Conservation (phyloP, 2,888 invertebrate species). For the Aradus depressus region DNA sequence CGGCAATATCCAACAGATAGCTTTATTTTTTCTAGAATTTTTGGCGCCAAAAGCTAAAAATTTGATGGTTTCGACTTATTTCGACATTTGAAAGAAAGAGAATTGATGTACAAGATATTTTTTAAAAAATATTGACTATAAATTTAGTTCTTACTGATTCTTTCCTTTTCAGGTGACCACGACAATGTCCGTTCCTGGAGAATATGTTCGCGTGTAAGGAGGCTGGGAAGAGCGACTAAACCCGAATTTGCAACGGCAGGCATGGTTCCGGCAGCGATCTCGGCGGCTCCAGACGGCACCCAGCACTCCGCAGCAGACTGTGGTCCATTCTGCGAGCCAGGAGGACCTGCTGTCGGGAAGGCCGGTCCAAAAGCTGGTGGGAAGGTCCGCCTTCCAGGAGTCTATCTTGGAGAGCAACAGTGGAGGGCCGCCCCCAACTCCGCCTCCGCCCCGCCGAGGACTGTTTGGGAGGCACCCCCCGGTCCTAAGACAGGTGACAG, state of each 20-base stretch:
- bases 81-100: too few species aligned
- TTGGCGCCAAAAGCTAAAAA: too few species aligned
- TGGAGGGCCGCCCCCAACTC: constrained; percentile 27
- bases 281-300: constrained; percentile 29
- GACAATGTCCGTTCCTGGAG: constrained; percentile 40
- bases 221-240: constrained; percentile 48
- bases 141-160: too few species aligned
- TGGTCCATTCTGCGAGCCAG: constrained; percentile 22
- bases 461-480: constrained; percentile 29
- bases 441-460: constrained; percentile 30
- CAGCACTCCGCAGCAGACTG: background rate
- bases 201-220: constrained; percentile 51
- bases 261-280: constrained; percentile 41
- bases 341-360: constrained; percentile 30
- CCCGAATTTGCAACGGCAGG: constrained; percentile 41
- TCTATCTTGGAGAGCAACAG: constrained; percentile 35
- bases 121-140: too few species aligned
- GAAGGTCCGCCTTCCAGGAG: constrained; percentile 39
- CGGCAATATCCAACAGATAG: too few species aligned
- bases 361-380: constrained; percentile 25
- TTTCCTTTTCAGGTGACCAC: constrained; percentile 30
- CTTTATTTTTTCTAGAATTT: too few species aligned
- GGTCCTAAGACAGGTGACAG: constrained; percentile 28
- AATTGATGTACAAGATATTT: too few species aligned
- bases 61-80: too few species aligned